Conservation (phyloP, 1,140 invertebrate genomes). For the Drosophila seguyi region DNA sequence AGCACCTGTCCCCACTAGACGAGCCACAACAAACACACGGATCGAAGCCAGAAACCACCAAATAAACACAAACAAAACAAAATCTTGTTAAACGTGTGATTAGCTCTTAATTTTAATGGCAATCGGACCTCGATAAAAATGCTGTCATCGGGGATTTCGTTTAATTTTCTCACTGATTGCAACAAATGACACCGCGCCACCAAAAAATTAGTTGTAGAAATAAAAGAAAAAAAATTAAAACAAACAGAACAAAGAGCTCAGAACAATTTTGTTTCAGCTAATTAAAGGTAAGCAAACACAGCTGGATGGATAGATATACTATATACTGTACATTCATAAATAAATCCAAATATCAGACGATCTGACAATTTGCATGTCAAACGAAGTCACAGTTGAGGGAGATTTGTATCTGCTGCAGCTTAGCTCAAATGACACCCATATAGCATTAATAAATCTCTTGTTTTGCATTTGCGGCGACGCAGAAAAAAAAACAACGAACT, state of each 20-base stretch:
- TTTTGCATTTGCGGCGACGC: constrained; percentile 30
- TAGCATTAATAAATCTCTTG: constrained; percentile 59
- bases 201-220: constrained; percentile 52
- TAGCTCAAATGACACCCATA: constrained; percentile 59
- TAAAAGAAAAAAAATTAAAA: constrained; percentile 36
- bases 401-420: constrained; percentile 60
- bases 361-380: constrained; percentile 75
- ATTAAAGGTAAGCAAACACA: constrained; percentile 63
- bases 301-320: constrained; percentile 21
- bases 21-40: constrained; percentile 8
- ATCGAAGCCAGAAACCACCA: constrained; percentile 37
- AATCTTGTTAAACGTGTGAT: constrained; percentile 55
- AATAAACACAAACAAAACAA: constrained; percentile 43
- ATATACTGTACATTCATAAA: constrained; percentile 26
- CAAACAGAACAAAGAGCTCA: constrained; percentile 15
- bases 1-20: constrained; percentile 42
- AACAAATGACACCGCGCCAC: constrained; percentile 67
- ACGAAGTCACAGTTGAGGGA: constrained; percentile 45
- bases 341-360: constrained; percentile 71
- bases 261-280: constrained; percentile 58
- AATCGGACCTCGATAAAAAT: constrained; percentile 42
- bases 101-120: constrained; percentile 65
- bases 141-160: constrained; percentile 40
- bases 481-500: neutral
- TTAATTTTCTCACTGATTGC: constrained; percentile 78